Base-by-base conservation (phyloP, 2,113 vertebrate species). In the Ctenodactylus gundi region DNA sequence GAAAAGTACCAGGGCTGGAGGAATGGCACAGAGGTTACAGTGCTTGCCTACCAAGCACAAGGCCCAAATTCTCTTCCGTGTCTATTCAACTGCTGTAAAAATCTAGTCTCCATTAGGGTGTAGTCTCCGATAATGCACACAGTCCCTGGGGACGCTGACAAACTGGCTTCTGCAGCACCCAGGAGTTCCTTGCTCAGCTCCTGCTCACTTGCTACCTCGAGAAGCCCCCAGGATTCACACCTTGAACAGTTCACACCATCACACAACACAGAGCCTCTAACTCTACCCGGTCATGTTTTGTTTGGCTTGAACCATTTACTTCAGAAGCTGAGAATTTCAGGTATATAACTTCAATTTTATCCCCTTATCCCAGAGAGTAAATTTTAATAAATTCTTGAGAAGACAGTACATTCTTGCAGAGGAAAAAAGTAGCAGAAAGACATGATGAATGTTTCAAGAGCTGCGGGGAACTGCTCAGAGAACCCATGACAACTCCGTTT, bases 321-420 rank as follows among this genome's bases (percentile, higher is more conserved):
- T 76, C 53, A 77, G 80, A 17, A 91, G 51, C 51, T 80, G 49
- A 73, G 34, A 64, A 95, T 72, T 93, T 90, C 41, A 87, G 84
- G 85, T 77, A 84, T 17, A 85, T 25, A 85, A 68, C 84, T 90
- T 93, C 60, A 96, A 93, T 87, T 77, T 85, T 82, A 41, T 88
- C 14, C 14, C 31, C 51, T 82, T 93, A 82, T 68, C 36, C 77
- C 44, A 51, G 41, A 80, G 51, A 44, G 36, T 65, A 95, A 95
- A 93, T 31, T 94, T 31, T 82, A 85, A 95, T 90, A 90, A 87
- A 88, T 88, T 84, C 58, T 92, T 90, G 44, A 88, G 70, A 93
- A 94, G 68, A 83, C 62, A 70, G n/a, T 14, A 82, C 12, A 80
- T 93, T 92, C 64, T 92, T 95, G 23, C 76, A 58, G 39, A 49